phyloP scores from a whole-genome alignment of 2,888 invertebrate genomes.

The Agrochola lota region DNA sequence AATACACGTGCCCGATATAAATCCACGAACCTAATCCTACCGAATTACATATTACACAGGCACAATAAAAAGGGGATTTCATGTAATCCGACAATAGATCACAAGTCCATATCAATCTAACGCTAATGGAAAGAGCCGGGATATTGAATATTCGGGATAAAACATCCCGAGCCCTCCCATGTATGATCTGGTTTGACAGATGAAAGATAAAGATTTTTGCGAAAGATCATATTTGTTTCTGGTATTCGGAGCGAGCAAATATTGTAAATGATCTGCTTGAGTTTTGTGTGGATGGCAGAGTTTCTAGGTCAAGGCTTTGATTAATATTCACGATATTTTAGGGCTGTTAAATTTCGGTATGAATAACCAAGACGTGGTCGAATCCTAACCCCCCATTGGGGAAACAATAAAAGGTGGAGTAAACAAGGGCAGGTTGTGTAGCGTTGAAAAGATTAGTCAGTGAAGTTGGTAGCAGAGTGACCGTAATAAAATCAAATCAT shows the following conservation, averaged over 20 bases:
- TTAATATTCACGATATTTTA: neutral
- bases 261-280: conserved; percentile 40
- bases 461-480: neutral
- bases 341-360: neutral
- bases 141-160: conserved; percentile 48
- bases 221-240: conserved; percentile 33
- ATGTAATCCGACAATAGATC: conserved; percentile 63
- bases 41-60: conserved; percentile 51
- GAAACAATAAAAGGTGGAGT: neutral
- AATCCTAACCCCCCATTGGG: neutral
- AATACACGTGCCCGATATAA: conserved; percentile 21
- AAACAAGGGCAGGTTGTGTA: neutral
- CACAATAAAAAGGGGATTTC: conserved; percentile 59
- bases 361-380: neutral
- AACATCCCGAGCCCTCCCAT: conserved; percentile 30
- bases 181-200: conserved; percentile 45
- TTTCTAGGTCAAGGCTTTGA: neutral
- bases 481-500: neutral
- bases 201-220: conserved; percentile 43
- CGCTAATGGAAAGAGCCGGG: conserved; percentile 60
- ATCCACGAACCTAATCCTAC: conserved; percentile 36
- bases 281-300: neutral
- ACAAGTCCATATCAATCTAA: conserved; percentile 56
- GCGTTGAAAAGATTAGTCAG: neutral
- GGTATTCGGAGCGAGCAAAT: conserved; percentile 19